A percentile compares a stretch with the other conserved stretches of the same genome.
phyloP scores from a whole-genome alignment of 2,888 invertebrate species.

The Frankliniella intonsa region DNA sequence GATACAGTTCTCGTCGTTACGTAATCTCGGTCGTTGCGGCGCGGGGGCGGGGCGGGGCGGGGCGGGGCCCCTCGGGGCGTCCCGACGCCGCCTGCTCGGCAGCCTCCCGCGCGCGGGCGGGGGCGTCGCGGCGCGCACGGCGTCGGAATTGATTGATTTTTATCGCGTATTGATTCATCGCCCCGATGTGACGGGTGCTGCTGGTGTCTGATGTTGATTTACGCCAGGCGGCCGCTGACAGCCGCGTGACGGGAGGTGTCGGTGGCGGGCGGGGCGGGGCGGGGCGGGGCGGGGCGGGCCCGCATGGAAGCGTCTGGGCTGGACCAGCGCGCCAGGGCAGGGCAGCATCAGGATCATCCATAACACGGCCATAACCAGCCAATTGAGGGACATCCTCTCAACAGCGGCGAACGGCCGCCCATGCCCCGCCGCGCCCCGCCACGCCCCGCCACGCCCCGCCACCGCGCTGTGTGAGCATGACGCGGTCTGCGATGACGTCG shows the following conservation, averaged over 20 bases:
- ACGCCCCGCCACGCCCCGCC: not conserved
- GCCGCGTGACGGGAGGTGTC: not conserved
- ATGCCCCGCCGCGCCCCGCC: not conserved
- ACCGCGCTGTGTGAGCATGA: not conserved
- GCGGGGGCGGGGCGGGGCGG: too few species aligned
- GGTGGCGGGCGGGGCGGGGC: not conserved
- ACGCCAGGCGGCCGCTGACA: not conserved
- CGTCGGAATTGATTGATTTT: conserved; percentile 6
- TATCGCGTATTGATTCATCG: not conserved
- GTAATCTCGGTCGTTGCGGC: not conserved
- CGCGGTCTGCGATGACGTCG: too few species aligned
- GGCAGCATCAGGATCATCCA: conserved; percentile 2
- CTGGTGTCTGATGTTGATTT: not conserved
- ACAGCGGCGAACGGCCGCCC: not conserved
- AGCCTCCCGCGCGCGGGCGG: not conserved
- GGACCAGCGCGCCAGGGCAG: not conserved
- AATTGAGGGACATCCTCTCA: conserved; percentile 17
- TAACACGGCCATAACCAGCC: conserved; percentile 24
- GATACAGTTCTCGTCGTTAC: conserved; percentile 10
- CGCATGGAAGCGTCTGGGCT: not conserved
- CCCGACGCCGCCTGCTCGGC: not conserved
- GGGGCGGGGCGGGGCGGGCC: not conserved
- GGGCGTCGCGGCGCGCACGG: not conserved
- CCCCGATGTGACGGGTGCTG: not conserved
- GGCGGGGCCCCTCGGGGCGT: too few species aligned